phyloP scores from a whole-genome alignment of 2,888 invertebrate genomes.

The Parthenolecanium corni region DNA sequence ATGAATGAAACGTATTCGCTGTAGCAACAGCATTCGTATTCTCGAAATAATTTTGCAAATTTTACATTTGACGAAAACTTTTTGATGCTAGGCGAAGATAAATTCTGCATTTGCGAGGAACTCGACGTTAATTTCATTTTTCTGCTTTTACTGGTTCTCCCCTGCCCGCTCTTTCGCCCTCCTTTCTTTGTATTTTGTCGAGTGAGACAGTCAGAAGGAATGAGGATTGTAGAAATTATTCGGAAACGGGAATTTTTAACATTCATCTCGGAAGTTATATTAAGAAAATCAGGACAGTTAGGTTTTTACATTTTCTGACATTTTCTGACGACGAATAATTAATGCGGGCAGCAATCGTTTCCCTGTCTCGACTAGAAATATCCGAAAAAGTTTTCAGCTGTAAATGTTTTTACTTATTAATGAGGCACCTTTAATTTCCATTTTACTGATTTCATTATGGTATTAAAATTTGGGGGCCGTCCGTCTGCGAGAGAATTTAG shows the following conservation, averaged over 20 bases:
- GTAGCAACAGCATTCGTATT: too few relatives aligned
- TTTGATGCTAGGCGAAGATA: too few relatives aligned
- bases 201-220: not conserved
- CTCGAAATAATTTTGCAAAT: too few relatives aligned
- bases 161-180: too few relatives aligned
- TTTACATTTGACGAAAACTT: too few relatives aligned
- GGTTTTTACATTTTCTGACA: not conserved
- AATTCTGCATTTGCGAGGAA: too few relatives aligned
- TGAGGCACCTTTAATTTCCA: not conserved
- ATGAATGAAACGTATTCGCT: too few relatives aligned
- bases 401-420: slow-evolving; percentile 11
- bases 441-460: slow-evolving; percentile 13
- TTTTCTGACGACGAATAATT: slow-evolving; percentile 12
- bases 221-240: too few relatives aligned
- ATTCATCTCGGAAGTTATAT: not conserved
- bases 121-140: not conserved
- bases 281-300: not conserved
- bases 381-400: slow-evolving; percentile 10
- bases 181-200: too few relatives aligned
- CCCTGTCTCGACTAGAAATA: not conserved
- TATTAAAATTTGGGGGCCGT: not conserved
- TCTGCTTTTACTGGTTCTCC: not conserved
- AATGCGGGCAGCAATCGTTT: not conserved
- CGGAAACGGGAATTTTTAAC: not conserved
- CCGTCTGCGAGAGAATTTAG: not conserved